Base-by-base conservation (phyloP, 1,140 invertebrate species). In the Psix sp. region DNA sequence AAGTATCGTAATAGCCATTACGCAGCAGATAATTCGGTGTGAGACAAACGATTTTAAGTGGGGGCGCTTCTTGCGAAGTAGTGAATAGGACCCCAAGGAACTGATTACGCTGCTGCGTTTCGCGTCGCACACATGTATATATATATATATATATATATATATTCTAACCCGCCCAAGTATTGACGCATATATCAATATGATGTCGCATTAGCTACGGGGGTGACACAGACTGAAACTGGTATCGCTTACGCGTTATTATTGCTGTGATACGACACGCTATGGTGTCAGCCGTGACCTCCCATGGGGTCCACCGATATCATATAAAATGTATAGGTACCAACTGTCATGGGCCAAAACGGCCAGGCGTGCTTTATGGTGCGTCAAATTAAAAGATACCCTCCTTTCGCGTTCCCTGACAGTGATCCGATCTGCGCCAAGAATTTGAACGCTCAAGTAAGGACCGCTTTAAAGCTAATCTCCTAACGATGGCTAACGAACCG, bases 371-470 rank as follows among this genome's bases (percentile, higher is more conserved):
- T 87, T 87, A 87, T 87, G 85, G 84, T 65, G 81, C 86, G 85
- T 86, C 84, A 87, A 87, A 87, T 87, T 87, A 86, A 87, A 87
- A 86, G 85, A 87, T 87, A 86, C 84, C 82, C 85, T 85, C 24
- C 66, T 70, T 76, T 57, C 49, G 57, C 17, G 43, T 68, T 63
- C 74, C 68, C 67, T 70, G 65, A 76, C 63, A 73, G 65, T 42
- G 48, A 68, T 56, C 59, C 45, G 72, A 75, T 77, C 57, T 39
- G 33, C 31, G 13, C 40, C 17, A 62, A 72, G 68, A 73, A 63
- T 68, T 49, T 36, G 52, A 63, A 66, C 56, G 40, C 59, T 43
- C 39, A 67, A 68, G 16, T 15, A 77, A 33, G 57, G 49, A 66
- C 18, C 46, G 36, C 29, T 73, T 73, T 73, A 73, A 60, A 66